A percentile compares a stretch with the other conserved stretches of the same genome.
These are phyloP conservation scores for Acrobasis consociella DNA, from an alignment of 2,888 invertebrate genomes.

Conservation along the genomic window DNA sequence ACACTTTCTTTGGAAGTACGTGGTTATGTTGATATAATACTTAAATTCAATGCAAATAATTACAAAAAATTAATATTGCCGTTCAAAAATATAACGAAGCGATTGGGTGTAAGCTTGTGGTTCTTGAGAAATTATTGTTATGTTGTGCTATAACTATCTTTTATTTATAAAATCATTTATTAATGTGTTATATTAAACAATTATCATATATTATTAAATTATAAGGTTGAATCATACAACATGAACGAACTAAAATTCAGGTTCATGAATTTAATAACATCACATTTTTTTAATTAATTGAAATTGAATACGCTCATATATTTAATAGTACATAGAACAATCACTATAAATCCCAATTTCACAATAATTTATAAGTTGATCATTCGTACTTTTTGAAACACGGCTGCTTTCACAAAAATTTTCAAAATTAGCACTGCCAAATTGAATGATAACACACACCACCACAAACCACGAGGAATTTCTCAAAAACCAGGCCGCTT, in stretches of 20 bases:
- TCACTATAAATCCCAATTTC: slow-evolving; percentile 1
- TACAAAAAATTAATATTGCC: background rate
- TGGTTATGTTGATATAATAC: background rate
- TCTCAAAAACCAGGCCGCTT: slow-evolving; percentile 17
- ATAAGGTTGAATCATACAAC: too few species aligned
- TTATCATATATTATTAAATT: too few species aligned
- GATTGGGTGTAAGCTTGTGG: slow-evolving; percentile 8
- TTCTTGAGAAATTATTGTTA: slow-evolving; percentile 4
- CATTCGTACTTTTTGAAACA: background rate
- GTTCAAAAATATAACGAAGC: background rate
- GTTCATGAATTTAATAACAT: too few species aligned
- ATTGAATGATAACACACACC: slow-evolving; percentile 1
- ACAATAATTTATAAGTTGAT: background rate
- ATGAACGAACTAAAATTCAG: too few species aligned
- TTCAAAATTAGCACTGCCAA: slow-evolving; percentile 18
- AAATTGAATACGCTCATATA: too few species aligned
- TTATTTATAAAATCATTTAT: background rate
- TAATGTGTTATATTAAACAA: background rate
- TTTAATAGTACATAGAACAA: background rate
- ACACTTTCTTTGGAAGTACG: background rate
- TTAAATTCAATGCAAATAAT: background rate
- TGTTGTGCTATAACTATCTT: background rate
- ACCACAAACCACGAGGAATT: slow-evolving; percentile 7
- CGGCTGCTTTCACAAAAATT: slow-evolving; percentile 20
- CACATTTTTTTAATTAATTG: too few species aligned